These are phyloP conservation scores for Drosophila subsilvestris DNA, from an alignment of 2,888 invertebrate genomes.

Conservation along the genomic window DNA sequence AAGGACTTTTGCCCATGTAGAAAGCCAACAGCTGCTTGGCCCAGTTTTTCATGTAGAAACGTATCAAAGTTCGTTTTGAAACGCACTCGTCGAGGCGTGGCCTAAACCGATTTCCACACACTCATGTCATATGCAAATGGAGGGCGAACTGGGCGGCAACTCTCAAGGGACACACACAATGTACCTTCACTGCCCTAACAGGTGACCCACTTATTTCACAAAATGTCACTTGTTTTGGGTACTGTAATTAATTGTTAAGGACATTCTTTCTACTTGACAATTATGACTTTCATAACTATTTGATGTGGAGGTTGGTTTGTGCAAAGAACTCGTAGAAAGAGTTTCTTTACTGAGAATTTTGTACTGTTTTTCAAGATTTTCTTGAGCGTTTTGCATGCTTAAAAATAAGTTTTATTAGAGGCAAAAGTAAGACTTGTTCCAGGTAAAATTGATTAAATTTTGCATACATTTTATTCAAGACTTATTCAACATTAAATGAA, in stretches of 20 bases:
- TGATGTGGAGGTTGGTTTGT: neutral
- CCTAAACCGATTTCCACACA: constrained; percentile 15
- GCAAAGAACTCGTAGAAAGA: too few species aligned
- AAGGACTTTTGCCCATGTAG: constrained; percentile 29
- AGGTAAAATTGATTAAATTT: too few species aligned
- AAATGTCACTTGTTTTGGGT: constrained; percentile 22
- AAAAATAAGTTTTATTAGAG: neutral
- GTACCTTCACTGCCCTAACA: constrained; percentile 11
- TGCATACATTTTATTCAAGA: too few species aligned
- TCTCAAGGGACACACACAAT: constrained; percentile 44
- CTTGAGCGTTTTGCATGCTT: neutral
- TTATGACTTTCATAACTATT: neutral
- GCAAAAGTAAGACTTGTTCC: too few species aligned
- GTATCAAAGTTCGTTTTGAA: constrained; percentile 20
- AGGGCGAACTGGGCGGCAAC: neutral
- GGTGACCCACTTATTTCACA: constrained; percentile 32
- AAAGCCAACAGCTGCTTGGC: constrained; percentile 66
- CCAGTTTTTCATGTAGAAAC: constrained; percentile 45
- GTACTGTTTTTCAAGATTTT: neutral
- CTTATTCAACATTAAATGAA: too few species aligned
- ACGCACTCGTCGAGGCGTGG: constrained; percentile 26
- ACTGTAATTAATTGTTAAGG: constrained; percentile 20
- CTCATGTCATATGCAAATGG: constrained; percentile 62
- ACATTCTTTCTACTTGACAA: neutral
- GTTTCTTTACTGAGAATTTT: neutral